Evolutionary conservation across 2,113 vertebrate genomes (phyloP).

Genomic region (Mirza zaza): DNA sequence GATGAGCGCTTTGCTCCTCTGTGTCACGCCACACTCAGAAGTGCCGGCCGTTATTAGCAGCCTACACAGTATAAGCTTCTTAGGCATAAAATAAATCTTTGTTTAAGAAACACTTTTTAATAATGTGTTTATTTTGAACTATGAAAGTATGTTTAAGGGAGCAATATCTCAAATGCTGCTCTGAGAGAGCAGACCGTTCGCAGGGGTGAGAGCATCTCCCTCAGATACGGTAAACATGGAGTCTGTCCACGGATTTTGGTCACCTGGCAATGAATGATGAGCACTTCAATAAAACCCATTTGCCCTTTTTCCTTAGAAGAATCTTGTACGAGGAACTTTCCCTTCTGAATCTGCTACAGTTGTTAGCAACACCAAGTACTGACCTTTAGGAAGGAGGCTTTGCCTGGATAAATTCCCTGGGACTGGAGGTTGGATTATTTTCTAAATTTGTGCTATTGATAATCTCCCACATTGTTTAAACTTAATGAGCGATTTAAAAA

Average conservation of each 20-base stretch:
- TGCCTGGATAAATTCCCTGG: not conserved
- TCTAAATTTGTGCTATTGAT: not conserved
- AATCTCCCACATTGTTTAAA: not conserved
- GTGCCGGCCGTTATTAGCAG: not conserved
- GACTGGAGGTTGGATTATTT: not conserved
- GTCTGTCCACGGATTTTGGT: not conserved
- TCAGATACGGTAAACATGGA: rapidly evolving
- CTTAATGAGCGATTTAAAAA: not conserved
- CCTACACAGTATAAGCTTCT: not conserved
- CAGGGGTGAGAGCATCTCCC: not conserved
- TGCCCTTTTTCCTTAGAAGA: not conserved
- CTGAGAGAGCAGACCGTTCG: not conserved
- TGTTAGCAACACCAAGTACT: not conserved
- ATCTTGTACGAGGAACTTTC: not conserved
- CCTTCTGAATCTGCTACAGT: not conserved
- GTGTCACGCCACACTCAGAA: rapidly evolving
- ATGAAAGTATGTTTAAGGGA: not conserved
- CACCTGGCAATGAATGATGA: not conserved
- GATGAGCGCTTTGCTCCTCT: not conserved
- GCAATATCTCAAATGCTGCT: not conserved
- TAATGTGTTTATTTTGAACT: not conserved
- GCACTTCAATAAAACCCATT: not conserved
- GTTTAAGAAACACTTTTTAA: not conserved
- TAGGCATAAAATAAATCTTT: not conserved
- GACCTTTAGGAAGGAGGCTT: not conserved